Evolutionary conservation across 2,888 invertebrate genomes (phyloP), one percentile per base, ranked within the genome.

Genomic region (Phyllotreta striolata): DNA sequence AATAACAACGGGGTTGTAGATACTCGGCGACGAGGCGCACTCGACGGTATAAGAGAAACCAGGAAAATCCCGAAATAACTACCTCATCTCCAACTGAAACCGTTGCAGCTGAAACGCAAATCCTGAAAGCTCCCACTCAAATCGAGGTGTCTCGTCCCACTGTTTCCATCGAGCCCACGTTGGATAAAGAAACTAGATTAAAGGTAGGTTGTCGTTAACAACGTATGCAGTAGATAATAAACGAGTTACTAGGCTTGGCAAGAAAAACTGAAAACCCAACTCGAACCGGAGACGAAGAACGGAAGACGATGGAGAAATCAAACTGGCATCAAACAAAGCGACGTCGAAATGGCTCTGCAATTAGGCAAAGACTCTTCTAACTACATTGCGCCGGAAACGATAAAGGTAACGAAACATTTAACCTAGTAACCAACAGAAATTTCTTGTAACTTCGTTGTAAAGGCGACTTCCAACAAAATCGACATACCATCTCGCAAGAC

Each of bases 11-110:
- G 24, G 24, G 10, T 57, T 55, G 6, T 41, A 70, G 70, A 49
- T 76, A 70, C 51, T 92, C 94, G 0, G 88, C 91, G 3, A 88
- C 92, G 0, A 85, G 95, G 71, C 84, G 93, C 71, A 95, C 95
- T 0, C 85, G 94, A 64, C 84, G 95, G 44, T 93, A 93, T 74
- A 92, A 92, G 73, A 83, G 88, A 38, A 85, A 84, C 52, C 84
- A 87, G 9, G 87, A 89, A 73, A 85, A 85, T 75, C 85, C 85
- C 24, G 66, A 66, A 85, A 49, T 86, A 69, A 86, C 87, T 71
- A 85, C 86, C 56, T 55, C 74, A 68, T 69, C 72, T 10, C 72
- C 77, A 12, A 78, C 75, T 63, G 80, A 79, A 74, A 54, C 13
- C 78, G 75, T 63, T 79, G 79, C 73, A 24, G 84, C 86, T 0